Base-by-base conservation (phyloP, 1,140 invertebrate species). In the Macrobrachium rosenbergii region DNA sequence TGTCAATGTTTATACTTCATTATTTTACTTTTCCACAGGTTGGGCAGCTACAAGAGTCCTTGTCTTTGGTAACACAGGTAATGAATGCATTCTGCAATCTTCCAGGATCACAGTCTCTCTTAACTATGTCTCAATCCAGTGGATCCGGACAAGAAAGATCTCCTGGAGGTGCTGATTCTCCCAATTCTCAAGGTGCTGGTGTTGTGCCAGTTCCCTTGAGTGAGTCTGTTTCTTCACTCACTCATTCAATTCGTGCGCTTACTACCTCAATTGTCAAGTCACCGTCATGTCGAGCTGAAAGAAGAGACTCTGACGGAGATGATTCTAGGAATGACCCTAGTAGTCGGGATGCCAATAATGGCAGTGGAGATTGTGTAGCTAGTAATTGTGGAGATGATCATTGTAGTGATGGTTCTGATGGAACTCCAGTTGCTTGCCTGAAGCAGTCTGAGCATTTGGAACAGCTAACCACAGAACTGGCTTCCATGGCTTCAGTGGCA, bases 21-120 rank as follows among this genome's bases (percentile, higher is more conserved):
- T 43, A 52, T 76, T 63, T 17, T 64, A 7, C 63, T 79, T 52
- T 19, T 21, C 76, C n/a, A n/a, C 80, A 90, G 89, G 89, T 90
- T 23, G 83, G 83, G 58, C 75, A 86, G 60, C 83, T 90, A 37
- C 87, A 90, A n/a, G 89, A 90, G n/a, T 90, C 89, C 19, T 76
- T 90, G 59, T 83, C 89, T n/a, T 87, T 90, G 87, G 89, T 90
- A 17, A 90, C 87, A 43, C 87, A 90, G 43, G 89, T 90, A 59
- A 90, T 90, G 89, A 90, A 90, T 80, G 89, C 89, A 16, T 90
- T 90, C 75, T 90, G 89, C 64, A 85, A 90, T 59, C 89, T 90
- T 21, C 89, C 89, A n/a, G 89, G 82, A 12, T 90, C 89, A 45
- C 89, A 90, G 63, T 82, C 89, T 16, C 73, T 90, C 3, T 67